Evolutionary conservation across 2,888 invertebrate genomes (phyloP).

Genomic region (Lithodes maja): DNA sequence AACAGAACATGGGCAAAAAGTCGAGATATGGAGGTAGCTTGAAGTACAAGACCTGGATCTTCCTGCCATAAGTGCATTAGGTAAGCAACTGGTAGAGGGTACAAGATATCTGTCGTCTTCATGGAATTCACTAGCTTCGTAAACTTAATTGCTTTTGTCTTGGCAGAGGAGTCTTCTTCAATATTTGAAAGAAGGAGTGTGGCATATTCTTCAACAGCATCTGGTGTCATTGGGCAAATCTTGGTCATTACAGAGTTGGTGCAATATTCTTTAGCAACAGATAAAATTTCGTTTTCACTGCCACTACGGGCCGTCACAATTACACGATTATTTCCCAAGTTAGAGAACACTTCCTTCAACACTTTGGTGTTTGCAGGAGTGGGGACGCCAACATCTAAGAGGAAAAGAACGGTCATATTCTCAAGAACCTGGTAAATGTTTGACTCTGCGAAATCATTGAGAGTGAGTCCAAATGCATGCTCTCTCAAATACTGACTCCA

Average conservation of each 20-base stretch:
- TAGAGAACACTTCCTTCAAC: slow-evolving; percentile 39
- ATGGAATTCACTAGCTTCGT: slow-evolving; percentile 29
- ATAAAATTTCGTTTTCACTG: slow-evolving; percentile 4
- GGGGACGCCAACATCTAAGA: slow-evolving; percentile 38
- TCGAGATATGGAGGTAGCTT: slow-evolving; percentile 33
- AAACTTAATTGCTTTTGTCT: slow-evolving; percentile 34
- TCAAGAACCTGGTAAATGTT: slow-evolving; percentile 26
- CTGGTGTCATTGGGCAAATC: slow-evolving; percentile 49
- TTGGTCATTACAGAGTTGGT: slow-evolving; percentile 3
- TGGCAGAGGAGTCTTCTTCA: slow-evolving; percentile 11
- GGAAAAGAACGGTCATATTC: slow-evolving; percentile 23
- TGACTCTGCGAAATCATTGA: slow-evolving; percentile 39
- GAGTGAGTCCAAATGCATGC: slow-evolving; percentile 38
- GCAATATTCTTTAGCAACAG: slow-evolving; percentile 19
- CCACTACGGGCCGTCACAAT: slow-evolving; percentile 33
- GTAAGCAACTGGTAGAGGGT: slow-evolving; percentile 47
- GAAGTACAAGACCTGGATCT: slow-evolving; percentile 13
- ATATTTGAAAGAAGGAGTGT: slow-evolving; percentile 24
- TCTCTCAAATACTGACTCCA: slow-evolving; percentile 56
- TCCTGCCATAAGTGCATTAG: slow-evolving; percentile 45
- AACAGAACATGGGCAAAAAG: slow-evolving; percentile 35
- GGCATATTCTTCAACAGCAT: slow-evolving; percentile 41
- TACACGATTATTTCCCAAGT: slow-evolving; percentile 33
- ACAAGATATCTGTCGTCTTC: slow-evolving; percentile 25
- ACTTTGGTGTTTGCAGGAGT: not conserved